Percentiles rank a stretch among this genome's conserved stretches.
These are phyloP conservation scores for Mechanitis messenoides DNA, from an alignment of 2,888 invertebrate species.

Conservation along the genomic window DNA sequence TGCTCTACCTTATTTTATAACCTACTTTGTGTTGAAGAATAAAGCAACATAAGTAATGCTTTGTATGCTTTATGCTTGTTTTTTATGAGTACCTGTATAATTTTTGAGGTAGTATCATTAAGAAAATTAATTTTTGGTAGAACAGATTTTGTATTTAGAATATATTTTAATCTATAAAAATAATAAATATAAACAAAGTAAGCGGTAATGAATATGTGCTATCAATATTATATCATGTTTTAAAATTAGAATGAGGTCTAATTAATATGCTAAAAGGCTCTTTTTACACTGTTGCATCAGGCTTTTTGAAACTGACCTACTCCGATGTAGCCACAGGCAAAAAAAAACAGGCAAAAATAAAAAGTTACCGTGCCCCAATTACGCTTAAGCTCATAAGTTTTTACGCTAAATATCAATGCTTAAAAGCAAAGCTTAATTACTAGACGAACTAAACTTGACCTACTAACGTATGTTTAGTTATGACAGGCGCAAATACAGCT, in stretches of 20 bases:
- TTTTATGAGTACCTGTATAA: too few relatives aligned
- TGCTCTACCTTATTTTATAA: background rate
- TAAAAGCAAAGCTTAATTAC: slow-evolving; percentile 17
- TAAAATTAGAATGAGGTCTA: too few relatives aligned
- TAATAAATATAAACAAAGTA: too few relatives aligned
- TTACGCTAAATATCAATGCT: slow-evolving; percentile 18
- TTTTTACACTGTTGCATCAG: slow-evolving; percentile 3
- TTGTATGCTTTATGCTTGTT: background rate
- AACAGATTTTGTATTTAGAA: too few relatives aligned
- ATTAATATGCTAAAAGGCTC: background rate
- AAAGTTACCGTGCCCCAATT: slow-evolving; percentile 12
- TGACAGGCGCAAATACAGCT: background rate
- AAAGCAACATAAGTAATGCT: background rate
- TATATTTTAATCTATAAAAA: too few relatives aligned
- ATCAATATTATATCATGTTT: too few relatives aligned
- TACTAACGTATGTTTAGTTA: slow-evolving; percentile 6
- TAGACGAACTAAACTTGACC: slow-evolving; percentile 16
- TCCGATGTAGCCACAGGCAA: slow-evolving; percentile 3
- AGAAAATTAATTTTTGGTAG: too few relatives aligned
- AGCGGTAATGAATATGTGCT: too few relatives aligned
- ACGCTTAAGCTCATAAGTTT: slow-evolving; percentile 11
- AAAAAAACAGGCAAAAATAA: slow-evolving; percentile 3
- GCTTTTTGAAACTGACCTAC: slow-evolving; percentile 7
- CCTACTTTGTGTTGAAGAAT: background rate
- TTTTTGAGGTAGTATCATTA: too few relatives aligned